Evolutionary conservation across 2,888 invertebrate genomes (phyloP).

Genomic region (Synanthedon myopaeformis): DNA sequence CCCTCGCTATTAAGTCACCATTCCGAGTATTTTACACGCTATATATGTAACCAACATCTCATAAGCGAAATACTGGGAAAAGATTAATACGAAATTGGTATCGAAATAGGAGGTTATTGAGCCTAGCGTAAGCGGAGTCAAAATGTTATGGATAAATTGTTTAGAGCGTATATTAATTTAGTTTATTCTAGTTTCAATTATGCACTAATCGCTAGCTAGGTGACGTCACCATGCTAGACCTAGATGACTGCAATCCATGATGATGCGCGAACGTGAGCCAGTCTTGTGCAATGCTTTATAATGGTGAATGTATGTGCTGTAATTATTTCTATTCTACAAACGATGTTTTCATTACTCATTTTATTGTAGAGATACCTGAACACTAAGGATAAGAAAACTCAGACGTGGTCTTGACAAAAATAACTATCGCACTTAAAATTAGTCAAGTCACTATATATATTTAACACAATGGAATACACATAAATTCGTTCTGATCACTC

Average conservation of each 20-base stretch:
- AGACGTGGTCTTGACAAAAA: no score
- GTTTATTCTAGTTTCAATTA: slow-evolving; percentile 13
- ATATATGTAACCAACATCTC: no score
- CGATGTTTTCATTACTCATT: background rate
- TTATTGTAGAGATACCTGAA: no score
- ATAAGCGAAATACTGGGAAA: no score
- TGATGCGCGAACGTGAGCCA: slow-evolving; percentile 50
- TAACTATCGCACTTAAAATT: no score
- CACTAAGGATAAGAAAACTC: no score
- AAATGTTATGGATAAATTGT: slow-evolving; percentile 8
- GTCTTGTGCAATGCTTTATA: slow-evolving; percentile 63
- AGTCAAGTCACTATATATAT: no score
- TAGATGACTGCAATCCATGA: slow-evolving; percentile 55
- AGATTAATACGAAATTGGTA: slow-evolving; percentile 35
- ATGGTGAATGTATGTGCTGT: slow-evolving; percentile 57
- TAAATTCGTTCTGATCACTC: no score
- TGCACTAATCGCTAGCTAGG: slow-evolving; percentile 62
- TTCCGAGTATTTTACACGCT: slow-evolving; percentile 27
- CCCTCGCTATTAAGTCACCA: slow-evolving; percentile 52
- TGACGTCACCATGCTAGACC: slow-evolving; percentile 63
- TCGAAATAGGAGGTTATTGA: slow-evolving; percentile 43
- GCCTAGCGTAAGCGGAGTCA: slow-evolving; percentile 40
- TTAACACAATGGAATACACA: no score
- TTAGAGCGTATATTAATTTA: background rate
- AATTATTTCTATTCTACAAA: background rate